phyloP scores from a whole-genome alignment of 2,797 vertebrate species.

The Echiichthys vipera region DNA sequence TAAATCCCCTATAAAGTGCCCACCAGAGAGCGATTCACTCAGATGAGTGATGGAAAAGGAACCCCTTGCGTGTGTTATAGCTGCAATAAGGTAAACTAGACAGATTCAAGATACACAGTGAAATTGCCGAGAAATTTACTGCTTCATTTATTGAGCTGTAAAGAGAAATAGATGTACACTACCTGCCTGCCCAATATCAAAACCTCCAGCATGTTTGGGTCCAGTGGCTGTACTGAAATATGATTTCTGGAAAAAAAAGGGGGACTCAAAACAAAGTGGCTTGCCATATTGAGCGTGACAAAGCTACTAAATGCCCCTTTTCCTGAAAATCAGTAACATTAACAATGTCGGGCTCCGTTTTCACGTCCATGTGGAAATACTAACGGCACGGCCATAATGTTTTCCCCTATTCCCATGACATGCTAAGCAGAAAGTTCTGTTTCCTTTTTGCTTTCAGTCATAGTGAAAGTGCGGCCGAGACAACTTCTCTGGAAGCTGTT shows the following conservation, averaged over 20 bases:
- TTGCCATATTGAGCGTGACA: conserved; percentile 64
- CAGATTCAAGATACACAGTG: conserved; percentile 39
- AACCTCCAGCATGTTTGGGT: conserved; percentile 13
- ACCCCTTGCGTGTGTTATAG: conserved; percentile 46
- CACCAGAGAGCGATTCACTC: conserved; percentile 65
- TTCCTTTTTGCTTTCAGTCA: conserved; percentile 52
- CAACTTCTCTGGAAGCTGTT: conserved; percentile 51
- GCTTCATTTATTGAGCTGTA: conserved; percentile 46
- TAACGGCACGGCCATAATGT: conserved; percentile 38
- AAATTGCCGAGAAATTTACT: conserved; percentile 50
- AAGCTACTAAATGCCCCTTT: conserved; percentile 58
- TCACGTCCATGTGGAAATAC: conserved; percentile 55
- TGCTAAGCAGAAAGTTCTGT: conserved; percentile 39
- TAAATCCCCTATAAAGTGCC: conserved; percentile 64
- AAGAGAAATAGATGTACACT: conserved; percentile 27
- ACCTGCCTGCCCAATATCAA: conserved; percentile 65
- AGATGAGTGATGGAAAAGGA: conserved; percentile 62
- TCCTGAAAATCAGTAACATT: conserved; percentile 49
- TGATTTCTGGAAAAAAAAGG: conserved; percentile 44
- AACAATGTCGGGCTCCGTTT: conserved; percentile 36
- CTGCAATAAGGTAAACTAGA: conserved; percentile 48
- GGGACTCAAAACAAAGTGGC: conserved; percentile 50
- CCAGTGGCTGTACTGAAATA: conserved; percentile 51
- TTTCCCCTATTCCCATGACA: conserved; percentile 62
- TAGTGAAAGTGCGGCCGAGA: conserved; percentile 28